Conservation (phyloP, 2,113 vertebrate genomes). For the Ptychochromis oligacanthus region DNA sequence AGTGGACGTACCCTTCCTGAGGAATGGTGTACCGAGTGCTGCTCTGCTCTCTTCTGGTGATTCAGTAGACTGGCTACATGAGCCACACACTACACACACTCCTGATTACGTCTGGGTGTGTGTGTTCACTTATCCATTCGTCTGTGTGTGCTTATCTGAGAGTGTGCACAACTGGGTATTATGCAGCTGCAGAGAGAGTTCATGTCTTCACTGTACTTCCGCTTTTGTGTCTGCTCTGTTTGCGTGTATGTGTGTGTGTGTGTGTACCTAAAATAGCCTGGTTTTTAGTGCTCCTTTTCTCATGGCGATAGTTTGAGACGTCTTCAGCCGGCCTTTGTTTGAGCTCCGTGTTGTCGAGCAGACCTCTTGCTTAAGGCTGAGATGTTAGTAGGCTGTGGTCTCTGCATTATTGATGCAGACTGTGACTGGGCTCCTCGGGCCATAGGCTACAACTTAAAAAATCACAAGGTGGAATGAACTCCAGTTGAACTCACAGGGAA, state of each 20-base stretch:
- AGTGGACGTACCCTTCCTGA: not conserved
- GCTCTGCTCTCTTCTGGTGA: conserved; percentile 19
- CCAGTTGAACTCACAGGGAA: conserved; percentile 50
- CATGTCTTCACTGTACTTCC: not conserved
- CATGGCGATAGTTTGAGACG: conserved; percentile 28
- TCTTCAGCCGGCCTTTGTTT: conserved; percentile 32
- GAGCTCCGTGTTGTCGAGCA: conserved; percentile 28
- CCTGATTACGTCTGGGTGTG: conserved; percentile 5
- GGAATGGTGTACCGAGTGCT: conserved; percentile 13
- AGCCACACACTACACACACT: not conserved
- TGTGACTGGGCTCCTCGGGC: conserved; percentile 43
- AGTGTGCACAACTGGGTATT: conserved; percentile 11
- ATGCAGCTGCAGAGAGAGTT: conserved; percentile 15
- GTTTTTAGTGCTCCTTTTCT: conserved; percentile 28
- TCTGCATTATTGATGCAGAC: conserved; percentile 73
- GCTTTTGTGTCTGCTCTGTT: not conserved
- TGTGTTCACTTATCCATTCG: conserved; percentile 1
- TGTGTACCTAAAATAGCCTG: conserved; percentile 13
- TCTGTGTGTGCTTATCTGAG: conserved; percentile 8
- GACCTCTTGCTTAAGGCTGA: conserved; percentile 40
- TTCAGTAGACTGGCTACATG: conserved; percentile 27
- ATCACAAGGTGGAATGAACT: conserved; percentile 65
- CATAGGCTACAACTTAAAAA: conserved; percentile 58
- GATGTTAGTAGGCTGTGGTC: conserved; percentile 60
- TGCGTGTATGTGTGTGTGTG: not conserved